Evolutionary conservation across 2,113 vertebrate species (phyloP), one percentile per base, ranked within the genome.

Genomic region (Pterocles orientalis): DNA sequence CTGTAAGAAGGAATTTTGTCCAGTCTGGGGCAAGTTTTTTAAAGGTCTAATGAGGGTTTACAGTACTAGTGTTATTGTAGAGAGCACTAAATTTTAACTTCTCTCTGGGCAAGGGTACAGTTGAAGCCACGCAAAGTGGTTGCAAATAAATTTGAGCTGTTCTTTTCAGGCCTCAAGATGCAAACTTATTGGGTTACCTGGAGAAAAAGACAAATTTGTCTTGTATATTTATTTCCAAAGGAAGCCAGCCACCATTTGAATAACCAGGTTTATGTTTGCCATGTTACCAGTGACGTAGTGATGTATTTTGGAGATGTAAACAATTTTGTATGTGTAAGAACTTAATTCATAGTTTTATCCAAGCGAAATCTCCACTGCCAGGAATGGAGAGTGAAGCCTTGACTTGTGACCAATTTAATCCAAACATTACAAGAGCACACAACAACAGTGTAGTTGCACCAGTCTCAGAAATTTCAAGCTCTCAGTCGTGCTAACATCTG

Each of bases 201-300:
- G 18, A 69, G 47, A 36, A 73, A 75, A 77, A 66, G 6, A 17
- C 19, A 61, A 17, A 9, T 51, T 62, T 39, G 17, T 34, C 31
- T 33, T 56, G 10, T 34, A 2, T 26, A 13, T 39, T 73, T 73
- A 7, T 62, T 83, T 78, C 47, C 34, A 13, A 58, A 77, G 36
- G 2, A 71, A 78, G 33, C 8, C 9, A 60, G 5, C 5, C 19
- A 39, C 8, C 0, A 0, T 50, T 57, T 54, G 51, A 39, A 57
- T 54, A 58, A 51, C 3, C 4, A 24, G 39, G 6, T 8, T 54
- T 18, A 3, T 43, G 20, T 8, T 53, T 53, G 39, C 25, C 2
- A 0, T 39, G 10, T 50, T 51, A 28, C 15, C 47, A 20, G 29
- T 7, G 20, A 18, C 13, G 9, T 5, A 26, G 23, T 58, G 57